These are phyloP conservation scores for Hypsibius dujardini DNA, from an alignment of 1,140 invertebrate genomes.

Conservation along the genomic window DNA sequence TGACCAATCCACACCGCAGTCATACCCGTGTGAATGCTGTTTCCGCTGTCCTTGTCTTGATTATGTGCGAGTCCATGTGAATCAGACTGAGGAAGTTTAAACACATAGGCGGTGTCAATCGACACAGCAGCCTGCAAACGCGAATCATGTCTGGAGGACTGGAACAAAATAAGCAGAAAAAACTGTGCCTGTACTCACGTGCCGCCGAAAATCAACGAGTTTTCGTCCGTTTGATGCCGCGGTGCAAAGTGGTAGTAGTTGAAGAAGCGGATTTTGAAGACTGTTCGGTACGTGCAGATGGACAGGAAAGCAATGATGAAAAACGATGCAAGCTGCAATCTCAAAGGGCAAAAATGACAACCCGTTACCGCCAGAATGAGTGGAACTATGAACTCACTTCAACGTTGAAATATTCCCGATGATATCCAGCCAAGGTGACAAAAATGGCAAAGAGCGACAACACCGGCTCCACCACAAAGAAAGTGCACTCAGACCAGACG, in stretches of 20 bases:
- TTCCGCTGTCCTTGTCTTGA: slow-evolving; percentile 52
- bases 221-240: slow-evolving; percentile 93
- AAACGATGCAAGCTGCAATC: slow-evolving; percentile 56
- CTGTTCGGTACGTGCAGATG: slow-evolving; percentile 90
- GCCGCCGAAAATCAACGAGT: slow-evolving; percentile 92
- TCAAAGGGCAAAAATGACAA: slow-evolving; percentile 26
- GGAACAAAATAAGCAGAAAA: not conserved
- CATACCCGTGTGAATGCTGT: slow-evolving; percentile 69
- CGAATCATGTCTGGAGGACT: slow-evolving; percentile 20
- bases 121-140: slow-evolving; percentile 61
- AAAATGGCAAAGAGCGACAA: slow-evolving; percentile 87
- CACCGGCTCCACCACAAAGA: slow-evolving; percentile 73
- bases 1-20: not conserved
- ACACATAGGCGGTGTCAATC: slow-evolving; percentile 91
- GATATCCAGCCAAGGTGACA: slow-evolving; percentile 54
- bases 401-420: slow-evolving; percentile 82
- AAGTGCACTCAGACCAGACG: slow-evolving; percentile 95
- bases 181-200: slow-evolving; percentile 35
- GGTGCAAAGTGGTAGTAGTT: slow-evolving; percentile 93
- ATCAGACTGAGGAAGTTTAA: slow-evolving; percentile 92
- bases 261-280: slow-evolving; percentile 82
- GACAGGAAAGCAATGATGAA: slow-evolving; percentile 79
- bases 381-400: slow-evolving; percentile 47
- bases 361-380: not conserved
- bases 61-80: slow-evolving; percentile 93